These are phyloP conservation scores for Parazoanthus darwini DNA, from an alignment of 92 coral and sea anemone genomes.

Conservation along the genomic window DNA sequence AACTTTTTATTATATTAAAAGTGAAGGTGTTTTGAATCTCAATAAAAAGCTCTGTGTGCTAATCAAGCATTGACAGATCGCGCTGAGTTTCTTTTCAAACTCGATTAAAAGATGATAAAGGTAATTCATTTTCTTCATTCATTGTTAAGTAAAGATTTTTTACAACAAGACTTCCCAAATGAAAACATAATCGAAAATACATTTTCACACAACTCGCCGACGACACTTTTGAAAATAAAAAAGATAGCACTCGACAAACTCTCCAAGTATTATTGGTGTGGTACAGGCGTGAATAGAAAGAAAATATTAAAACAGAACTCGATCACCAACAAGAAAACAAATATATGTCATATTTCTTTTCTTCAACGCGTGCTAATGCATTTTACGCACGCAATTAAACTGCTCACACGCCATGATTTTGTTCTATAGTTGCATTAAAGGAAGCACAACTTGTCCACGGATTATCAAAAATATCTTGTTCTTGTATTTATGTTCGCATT, in stretches of 20 bases:
- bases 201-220: constrained; percentile 22
- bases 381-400: not conserved
- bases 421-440: not conserved
- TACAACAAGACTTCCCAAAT: constrained; percentile 3
- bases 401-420: not conserved
- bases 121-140: not conserved
- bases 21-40: constrained; percentile 24
- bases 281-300: not conserved
- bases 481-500: not conserved
- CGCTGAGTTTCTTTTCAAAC: constrained; percentile 32
- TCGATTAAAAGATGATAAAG: constrained; percentile 34
- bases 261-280: not conserved
- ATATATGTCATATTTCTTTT: not conserved
- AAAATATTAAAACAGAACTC: not conserved
- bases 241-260: not conserved
- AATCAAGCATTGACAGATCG: constrained; percentile 32
- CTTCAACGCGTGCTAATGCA: not conserved
- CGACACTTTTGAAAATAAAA: not conserved
- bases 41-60: constrained; percentile 16
- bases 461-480: not conserved
- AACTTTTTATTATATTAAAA: constrained; percentile 36
- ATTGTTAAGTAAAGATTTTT: not conserved
- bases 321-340: not conserved
- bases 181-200: constrained; percentile 9
- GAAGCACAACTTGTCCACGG: not conserved